Conservation (phyloP, 2,113 vertebrate genomes). For the Chauna torquata region DNA sequence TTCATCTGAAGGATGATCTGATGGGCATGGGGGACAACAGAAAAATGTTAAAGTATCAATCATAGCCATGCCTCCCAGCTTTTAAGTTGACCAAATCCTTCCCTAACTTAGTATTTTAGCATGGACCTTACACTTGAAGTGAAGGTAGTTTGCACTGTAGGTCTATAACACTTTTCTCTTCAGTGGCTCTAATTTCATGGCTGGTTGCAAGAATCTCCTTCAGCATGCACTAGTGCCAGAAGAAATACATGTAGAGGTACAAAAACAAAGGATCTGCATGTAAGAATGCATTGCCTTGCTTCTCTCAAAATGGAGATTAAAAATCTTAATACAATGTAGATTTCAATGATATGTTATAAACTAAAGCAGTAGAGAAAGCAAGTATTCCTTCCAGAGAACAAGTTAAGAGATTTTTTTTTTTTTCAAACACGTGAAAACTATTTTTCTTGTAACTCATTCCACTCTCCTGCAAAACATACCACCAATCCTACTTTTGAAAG, state of each 20-base stretch:
- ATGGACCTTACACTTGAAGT: neutral
- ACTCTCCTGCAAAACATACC: neutral
- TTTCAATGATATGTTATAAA: neutral
- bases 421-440: neutral
- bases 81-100: neutral
- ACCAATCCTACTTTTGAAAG: neutral
- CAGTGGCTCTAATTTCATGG: neutral
- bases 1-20: neutral
- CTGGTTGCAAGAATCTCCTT: neutral
- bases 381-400: neutral
- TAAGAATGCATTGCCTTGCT: neutral
- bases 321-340: neutral
- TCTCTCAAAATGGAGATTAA: neutral
- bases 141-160: neutral
- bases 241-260: neutral
- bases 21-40: neutral
- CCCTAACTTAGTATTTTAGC: neutral
- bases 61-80: neutral
- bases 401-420: neutral
- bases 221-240: neutral
- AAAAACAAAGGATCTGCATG: neutral
- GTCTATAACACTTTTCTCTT: neutral
- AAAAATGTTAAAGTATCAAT: neutral
- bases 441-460: neutral
- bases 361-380: neutral